Base-by-base conservation (phyloP, 2,797 vertebrate genomes). In the Manis pentadactyla region DNA sequence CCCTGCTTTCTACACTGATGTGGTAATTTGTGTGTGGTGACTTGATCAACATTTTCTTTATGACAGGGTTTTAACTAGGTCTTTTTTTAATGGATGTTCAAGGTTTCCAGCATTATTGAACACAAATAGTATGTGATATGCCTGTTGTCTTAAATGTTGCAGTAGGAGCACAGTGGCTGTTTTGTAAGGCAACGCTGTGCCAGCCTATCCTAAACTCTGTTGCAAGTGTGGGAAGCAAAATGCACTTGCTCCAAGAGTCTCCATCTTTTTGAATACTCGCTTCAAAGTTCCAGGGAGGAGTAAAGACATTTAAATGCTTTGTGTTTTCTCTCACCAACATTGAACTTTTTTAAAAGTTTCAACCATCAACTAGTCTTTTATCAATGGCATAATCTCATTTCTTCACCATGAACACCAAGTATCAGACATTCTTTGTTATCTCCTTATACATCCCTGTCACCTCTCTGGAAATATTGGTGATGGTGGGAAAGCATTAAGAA, bases 301-400 rank as follows among this genome's bases (percentile, higher is more conserved):
- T 55, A 49, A 86, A 95, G 82, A 74, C 42, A 77, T 93, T 42
- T 85, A 83, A 82, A 31, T 78, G 42, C 21, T n/a, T 64, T 69
- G 3, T 90, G 19, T 49, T 85, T 91, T 66, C 25, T 85, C 2
- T 90, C 37, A 90, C 29, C n/a, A 71, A 39, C 15, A 74, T 6
- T 59, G 73, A 81, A 55, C 2, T 66, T 37, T 23, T 42, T 74
- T 84, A 13, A 29, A 25, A 34, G 61, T n/a, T 77, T 90, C n/a
- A 68, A 5, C 14, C 14, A 19, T 51, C 39, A 17, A 10, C 14
- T 90, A 19, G 23, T 94, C 57, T 71, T 88, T 21, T 13, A 42
- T 42, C 15, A n/a, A 29, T 39, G 18, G 64, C 55, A 7, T 59
- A 19, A 17, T 83, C 55, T 73, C 79, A 53, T 63, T 81, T 74